phyloP scores from a whole-genome alignment of 2,888 invertebrate genomes.

The Agonopterix arenella region DNA sequence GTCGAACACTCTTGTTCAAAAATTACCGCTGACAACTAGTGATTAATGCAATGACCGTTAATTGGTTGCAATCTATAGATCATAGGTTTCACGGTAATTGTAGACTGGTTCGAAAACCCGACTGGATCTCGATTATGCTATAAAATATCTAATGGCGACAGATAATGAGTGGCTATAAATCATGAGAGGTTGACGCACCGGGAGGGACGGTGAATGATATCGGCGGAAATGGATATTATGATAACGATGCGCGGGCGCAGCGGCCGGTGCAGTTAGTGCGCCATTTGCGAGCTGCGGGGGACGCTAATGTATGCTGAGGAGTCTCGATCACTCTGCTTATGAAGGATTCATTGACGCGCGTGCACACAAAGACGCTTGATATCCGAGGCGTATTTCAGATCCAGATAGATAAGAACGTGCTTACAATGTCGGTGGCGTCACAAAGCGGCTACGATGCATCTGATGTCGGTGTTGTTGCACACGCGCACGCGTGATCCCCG shows the following conservation, averaged over 20 bases:
- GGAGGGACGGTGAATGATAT: constrained; percentile 31
- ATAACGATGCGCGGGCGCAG: constrained; percentile 41
- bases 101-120: constrained; percentile 15
- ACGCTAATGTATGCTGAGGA: constrained; percentile 11
- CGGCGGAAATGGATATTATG: constrained; percentile 54
- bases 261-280: constrained; percentile 14
- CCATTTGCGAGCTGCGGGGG: constrained; percentile 15
- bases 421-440: constrained; percentile 8
- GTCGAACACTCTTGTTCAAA: constrained; percentile 11
- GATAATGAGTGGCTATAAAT: constrained; percentile 45
- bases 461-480: neutral
- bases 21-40: constrained; percentile 29
- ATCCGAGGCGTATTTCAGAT: constrained; percentile 3
- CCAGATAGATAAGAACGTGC: neutral
- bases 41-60: constrained; percentile 39
- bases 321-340: constrained; percentile 22
- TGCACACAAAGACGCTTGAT: constrained; percentile 24
- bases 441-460: constrained; percentile 7
- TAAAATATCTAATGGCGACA: constrained; percentile 36
- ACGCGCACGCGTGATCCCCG: constrained; percentile 6
- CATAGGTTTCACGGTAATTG: constrained; percentile 24
- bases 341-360: constrained; percentile 9
- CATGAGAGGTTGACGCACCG: constrained; percentile 33
- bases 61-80: constrained; percentile 37
- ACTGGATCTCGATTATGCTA: constrained; percentile 30